A percentile compares a stretch with the other conserved stretches of the same genome.
These are phyloP conservation scores for Agrotis clavis DNA, from an alignment of 2,888 invertebrate genomes.

Conservation along the genomic window DNA sequence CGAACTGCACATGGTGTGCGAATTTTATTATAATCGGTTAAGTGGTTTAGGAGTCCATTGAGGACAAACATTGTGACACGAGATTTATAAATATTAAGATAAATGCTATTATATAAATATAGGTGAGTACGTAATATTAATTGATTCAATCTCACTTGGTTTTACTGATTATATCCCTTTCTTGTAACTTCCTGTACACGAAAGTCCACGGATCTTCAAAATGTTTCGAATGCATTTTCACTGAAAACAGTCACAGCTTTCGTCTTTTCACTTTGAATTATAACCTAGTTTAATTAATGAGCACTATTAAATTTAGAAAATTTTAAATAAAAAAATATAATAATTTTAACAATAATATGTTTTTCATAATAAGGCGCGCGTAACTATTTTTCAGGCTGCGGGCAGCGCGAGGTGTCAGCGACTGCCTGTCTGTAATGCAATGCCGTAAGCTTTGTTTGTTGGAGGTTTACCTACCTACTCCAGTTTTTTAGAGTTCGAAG, in stretches of 20 bases:
- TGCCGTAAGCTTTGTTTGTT: slow-evolving; percentile 82
- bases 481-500: slow-evolving; percentile 84
- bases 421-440: slow-evolving; percentile 73
- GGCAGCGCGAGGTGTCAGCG: slow-evolving; percentile 73
- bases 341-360: background rate
- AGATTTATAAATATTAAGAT: too few relatives aligned
- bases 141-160: slow-evolving; percentile 77
- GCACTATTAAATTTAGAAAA: background rate
- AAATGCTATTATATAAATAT: background rate
- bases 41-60: too few relatives aligned
- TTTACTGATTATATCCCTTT: slow-evolving; percentile 82
- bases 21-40: too few relatives aligned
- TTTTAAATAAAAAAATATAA: slow-evolving; percentile 4
- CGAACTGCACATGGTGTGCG: too few relatives aligned
- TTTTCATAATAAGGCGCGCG: slow-evolving; percentile 9
- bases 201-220: slow-evolving; percentile 84
- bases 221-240: slow-evolving; percentile 74
- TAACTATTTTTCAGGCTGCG: slow-evolving; percentile 77
- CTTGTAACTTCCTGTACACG: slow-evolving; percentile 83
- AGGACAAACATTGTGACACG: too few relatives aligned
- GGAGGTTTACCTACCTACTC: slow-evolving; percentile 82
- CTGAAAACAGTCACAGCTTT: slow-evolving; percentile 30
- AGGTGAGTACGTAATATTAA: background rate
- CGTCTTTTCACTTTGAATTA: slow-evolving; percentile 10
- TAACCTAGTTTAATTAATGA: background rate